phyloP scores from a whole-genome alignment of 2,888 invertebrate species.

The Alsophila aescularia region DNA sequence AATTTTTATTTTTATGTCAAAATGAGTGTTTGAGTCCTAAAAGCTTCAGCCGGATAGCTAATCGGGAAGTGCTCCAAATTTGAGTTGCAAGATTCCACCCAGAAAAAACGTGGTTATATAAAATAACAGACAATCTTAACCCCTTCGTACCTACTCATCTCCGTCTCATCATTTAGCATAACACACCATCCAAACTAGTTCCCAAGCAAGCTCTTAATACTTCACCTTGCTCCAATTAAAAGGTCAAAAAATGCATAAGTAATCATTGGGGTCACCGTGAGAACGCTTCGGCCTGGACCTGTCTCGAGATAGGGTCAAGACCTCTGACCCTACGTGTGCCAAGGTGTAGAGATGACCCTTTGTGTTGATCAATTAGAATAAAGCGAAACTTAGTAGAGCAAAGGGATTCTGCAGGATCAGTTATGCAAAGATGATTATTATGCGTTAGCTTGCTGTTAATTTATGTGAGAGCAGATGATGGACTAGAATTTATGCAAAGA shows the following conservation, averaged over 20 bases:
- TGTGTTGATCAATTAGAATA: constrained; percentile 62
- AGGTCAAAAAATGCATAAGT: constrained; percentile 21
- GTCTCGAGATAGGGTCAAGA: constrained; percentile 69
- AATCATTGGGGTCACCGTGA: constrained; percentile 62
- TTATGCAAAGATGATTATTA: constrained; percentile 32
- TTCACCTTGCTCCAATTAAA: constrained; percentile 39
- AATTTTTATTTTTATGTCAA: too few species aligned
- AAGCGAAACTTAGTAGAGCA: constrained; percentile 54
- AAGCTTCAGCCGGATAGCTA: too few species aligned
- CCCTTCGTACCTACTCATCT: not conserved
- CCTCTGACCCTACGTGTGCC: constrained; percentile 75
- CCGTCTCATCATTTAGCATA: not conserved
- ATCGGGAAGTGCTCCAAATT: too few species aligned
- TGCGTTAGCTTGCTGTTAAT: constrained; percentile 23
- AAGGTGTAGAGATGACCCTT: constrained; percentile 31
- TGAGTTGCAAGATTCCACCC: too few species aligned
- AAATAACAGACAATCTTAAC: too few species aligned
- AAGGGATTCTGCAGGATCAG: constrained; percentile 32
- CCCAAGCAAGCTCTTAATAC: constrained; percentile 10
- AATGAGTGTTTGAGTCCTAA: too few species aligned
- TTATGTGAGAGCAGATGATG: constrained; percentile 22
- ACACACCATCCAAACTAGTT: not conserved
- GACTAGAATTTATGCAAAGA: constrained; percentile 9
- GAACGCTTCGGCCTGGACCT: constrained; percentile 68
- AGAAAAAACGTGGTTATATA: too few species aligned